These are phyloP conservation scores for Thereva nobilitata DNA, from an alignment of 2,888 invertebrate species.

Conservation along the genomic window DNA sequence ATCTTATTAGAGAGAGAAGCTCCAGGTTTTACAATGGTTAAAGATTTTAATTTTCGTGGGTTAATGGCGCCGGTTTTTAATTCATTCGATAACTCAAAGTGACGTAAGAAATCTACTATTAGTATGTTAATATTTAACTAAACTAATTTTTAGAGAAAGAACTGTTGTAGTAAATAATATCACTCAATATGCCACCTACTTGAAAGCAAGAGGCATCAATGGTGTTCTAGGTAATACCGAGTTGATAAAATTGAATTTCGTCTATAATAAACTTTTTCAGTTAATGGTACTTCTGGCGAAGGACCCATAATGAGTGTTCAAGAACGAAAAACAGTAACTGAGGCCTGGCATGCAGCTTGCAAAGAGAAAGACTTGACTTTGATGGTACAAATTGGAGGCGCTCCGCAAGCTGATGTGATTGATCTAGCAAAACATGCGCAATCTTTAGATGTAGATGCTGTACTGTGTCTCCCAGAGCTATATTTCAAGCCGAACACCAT, in stretches of 20 bases:
- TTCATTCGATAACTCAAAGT: constrained; percentile 66
- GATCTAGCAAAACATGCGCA: constrained; percentile 70
- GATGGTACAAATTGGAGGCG: constrained; percentile 76
- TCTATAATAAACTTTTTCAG: constrained; percentile 57
- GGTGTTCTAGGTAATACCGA: constrained; percentile 66
- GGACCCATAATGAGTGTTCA: constrained; percentile 67
- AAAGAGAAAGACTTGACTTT: constrained; percentile 63
- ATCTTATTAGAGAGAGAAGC: no score
- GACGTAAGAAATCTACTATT: constrained; percentile 35
- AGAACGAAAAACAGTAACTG: constrained; percentile 70
- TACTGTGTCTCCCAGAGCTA: constrained; percentile 75
- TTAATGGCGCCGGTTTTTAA: constrained; percentile 74
- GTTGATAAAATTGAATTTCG: neutral
- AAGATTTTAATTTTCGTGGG: constrained; percentile 61
- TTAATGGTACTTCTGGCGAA: constrained; percentile 81
- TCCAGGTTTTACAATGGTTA: no score
- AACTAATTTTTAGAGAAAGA: constrained; percentile 45
- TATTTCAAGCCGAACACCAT: constrained; percentile 72
- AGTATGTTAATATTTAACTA: constrained; percentile 32
- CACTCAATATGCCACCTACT: constrained; percentile 67
- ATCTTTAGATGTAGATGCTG: constrained; percentile 65
- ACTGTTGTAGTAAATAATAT: constrained; percentile 62
- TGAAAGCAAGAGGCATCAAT: constrained; percentile 65
- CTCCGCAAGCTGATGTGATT: constrained; percentile 69
- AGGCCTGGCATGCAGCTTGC: constrained; percentile 67